phyloP scores from a whole-genome alignment of 1,140 invertebrate genomes.

The Calephelis nemesis region DNA sequence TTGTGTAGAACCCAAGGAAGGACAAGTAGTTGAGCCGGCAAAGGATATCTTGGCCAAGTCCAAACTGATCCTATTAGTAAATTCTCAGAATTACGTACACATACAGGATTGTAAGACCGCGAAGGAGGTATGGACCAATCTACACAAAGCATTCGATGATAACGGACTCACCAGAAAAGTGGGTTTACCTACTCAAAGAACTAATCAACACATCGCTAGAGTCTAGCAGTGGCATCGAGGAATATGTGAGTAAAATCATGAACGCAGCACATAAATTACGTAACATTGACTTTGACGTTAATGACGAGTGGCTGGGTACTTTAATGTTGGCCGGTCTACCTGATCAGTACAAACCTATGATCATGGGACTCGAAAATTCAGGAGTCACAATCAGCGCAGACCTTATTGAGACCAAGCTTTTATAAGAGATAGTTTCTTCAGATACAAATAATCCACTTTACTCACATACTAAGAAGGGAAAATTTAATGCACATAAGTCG shows the following conservation, averaged over 20 bases:
- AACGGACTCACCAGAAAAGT: conserved; percentile 28
- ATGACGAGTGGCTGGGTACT: conserved; percentile 32
- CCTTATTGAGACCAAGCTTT: conserved; percentile 25
- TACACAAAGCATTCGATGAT: conserved; percentile 32
- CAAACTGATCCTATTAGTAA: conserved; percentile 26
- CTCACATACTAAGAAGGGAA: background rate
- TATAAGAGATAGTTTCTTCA: conserved; percentile 24
- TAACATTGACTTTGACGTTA: conserved; percentile 28
- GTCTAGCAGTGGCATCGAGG: conserved; percentile 24
- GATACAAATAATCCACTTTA: conserved; percentile 22
- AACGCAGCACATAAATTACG: conserved; percentile 30
- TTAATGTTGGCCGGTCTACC: conserved; percentile 28
- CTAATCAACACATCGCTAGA: conserved; percentile 28
- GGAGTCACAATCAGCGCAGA: conserved; percentile 22
- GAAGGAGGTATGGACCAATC: conserved; percentile 28
- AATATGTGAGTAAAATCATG: conserved; percentile 31
- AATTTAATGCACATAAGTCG: background rate
- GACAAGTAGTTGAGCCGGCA: background rate
- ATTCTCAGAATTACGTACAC: conserved; percentile 31
- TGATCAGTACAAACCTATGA: conserved; percentile 25
- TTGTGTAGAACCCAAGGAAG: conserved; percentile 12
- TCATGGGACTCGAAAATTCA: conserved; percentile 28
- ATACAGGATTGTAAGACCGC: conserved; percentile 30
- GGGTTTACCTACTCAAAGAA: conserved; percentile 23
- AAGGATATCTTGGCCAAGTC: conserved; percentile 26